Evolutionary conservation across 2,888 invertebrate genomes (phyloP).

Genomic region (Geophilus truncorum): DNA sequence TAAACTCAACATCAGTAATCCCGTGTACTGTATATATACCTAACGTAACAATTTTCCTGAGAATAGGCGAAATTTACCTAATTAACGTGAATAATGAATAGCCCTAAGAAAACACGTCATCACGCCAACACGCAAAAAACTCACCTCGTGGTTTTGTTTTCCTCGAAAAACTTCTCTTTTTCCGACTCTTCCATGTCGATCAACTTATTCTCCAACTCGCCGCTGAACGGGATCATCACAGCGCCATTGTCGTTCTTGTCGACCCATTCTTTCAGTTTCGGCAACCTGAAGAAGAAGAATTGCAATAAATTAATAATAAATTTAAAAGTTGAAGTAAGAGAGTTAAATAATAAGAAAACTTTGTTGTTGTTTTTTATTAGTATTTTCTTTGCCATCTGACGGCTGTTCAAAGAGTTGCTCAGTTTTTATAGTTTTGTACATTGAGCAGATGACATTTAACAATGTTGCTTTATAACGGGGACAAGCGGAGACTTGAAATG

Average conservation of each 20-base stretch:
- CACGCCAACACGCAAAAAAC: background rate
- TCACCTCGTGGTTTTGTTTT: conserved; percentile 73
- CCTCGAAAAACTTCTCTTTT: conserved; percentile 71
- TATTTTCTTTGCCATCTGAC: too few species aligned
- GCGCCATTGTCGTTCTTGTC: conserved; percentile 95
- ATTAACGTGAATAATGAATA: too few species aligned
- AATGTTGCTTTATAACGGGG: background rate
- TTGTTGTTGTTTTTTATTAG: too few species aligned
- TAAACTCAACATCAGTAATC: background rate
- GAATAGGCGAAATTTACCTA: background rate
- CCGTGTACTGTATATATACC: background rate
- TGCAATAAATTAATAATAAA: background rate
- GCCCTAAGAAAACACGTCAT: too few species aligned
- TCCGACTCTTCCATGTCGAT: conserved; percentile 75
- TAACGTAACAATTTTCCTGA: background rate
- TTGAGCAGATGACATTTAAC: background rate
- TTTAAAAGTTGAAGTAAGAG: background rate
- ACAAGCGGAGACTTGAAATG: background rate
- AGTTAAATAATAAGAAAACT: background rate
- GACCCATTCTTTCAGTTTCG: conserved; percentile 98
- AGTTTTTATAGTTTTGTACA: background rate
- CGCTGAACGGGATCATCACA: conserved; percentile 91
- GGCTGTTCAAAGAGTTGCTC: too few species aligned
- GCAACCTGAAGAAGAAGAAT: conserved; percentile 59
- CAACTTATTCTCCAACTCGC: conserved; percentile 78